These are phyloP conservation scores for Eriosoma lanigerum DNA, from an alignment of 1,140 invertebrate genomes.

Conservation along the genomic window DNA sequence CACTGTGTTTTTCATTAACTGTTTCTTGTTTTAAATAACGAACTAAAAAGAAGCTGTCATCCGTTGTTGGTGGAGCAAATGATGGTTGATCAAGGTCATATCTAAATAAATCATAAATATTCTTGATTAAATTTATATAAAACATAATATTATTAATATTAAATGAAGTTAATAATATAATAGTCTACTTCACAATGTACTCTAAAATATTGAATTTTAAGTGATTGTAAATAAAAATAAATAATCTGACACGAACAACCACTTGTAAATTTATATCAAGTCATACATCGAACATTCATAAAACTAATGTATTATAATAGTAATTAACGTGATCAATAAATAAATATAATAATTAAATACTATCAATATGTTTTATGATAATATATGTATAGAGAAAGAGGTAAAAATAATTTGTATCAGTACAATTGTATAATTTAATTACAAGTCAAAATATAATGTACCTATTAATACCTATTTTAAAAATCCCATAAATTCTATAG, in stretches of 20 bases:
- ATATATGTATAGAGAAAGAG: too few relatives aligned
- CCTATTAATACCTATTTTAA: too few relatives aligned
- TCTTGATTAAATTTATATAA: not conserved
- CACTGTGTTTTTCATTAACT: slow-evolving; percentile 24
- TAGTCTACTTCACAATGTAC: not conserved
- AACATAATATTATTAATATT: slow-evolving; percentile 15
- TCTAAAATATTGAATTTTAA: slow-evolving; percentile 4
- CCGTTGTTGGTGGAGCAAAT: slow-evolving; percentile 70
- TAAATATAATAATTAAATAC: not conserved
- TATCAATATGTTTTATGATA: not conserved
- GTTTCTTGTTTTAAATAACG: slow-evolving; percentile 61
- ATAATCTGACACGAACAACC: not conserved
- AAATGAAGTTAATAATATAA: slow-evolving; percentile 1
- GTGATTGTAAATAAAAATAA: slow-evolving; percentile 15
- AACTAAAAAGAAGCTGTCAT: slow-evolving; percentile 71
- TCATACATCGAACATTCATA: slow-evolving; percentile 1
- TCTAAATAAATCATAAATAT: slow-evolving; percentile 58
- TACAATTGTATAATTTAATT: too few relatives aligned
- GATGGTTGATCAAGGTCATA: slow-evolving; percentile 69
- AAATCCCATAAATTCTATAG: too few relatives aligned
- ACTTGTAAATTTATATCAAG: slow-evolving; percentile 5
- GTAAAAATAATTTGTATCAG: too few relatives aligned
- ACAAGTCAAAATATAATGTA: too few relatives aligned
- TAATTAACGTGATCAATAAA: not conserved
- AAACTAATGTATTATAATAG: not conserved